A percentile compares a stretch with the other conserved stretches of the same genome.
Evolutionary conservation across 1,140 invertebrate species (phyloP).

Genomic region (Pristionchus pacificus): DNA sequence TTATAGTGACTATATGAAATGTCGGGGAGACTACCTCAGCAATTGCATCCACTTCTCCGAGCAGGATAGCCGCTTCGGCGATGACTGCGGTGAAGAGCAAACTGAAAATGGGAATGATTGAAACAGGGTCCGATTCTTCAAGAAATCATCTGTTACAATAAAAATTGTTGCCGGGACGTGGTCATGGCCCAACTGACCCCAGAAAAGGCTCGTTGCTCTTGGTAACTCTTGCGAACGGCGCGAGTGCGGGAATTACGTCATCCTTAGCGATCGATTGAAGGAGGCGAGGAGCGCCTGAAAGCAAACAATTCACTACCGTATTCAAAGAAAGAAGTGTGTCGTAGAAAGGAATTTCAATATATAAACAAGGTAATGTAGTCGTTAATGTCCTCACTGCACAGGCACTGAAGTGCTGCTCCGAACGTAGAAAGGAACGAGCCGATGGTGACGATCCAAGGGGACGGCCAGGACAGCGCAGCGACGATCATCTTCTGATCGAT

Average conservation of each 20-base stretch:
- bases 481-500: conserved; percentile 78
- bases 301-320: conserved; percentile 11
- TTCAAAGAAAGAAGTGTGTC: neutral
- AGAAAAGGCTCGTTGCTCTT: conserved; percentile 90
- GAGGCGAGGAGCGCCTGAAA: conserved; percentile 65
- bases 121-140: neutral
- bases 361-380: too few species aligned
- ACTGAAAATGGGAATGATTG: conserved; percentile 57
- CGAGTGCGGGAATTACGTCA: conserved; percentile 89
- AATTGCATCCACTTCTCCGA: conserved; percentile 64
- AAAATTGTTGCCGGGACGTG: too few species aligned
- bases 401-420: conserved; percentile 90
- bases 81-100: conserved; percentile 82
- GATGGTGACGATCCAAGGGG: conserved; percentile 93
- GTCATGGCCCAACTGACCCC: conserved; percentile 57
- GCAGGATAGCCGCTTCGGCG: conserved; percentile 87
- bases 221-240: conserved; percentile 83
- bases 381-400: conserved; percentile 73
- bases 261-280: conserved; percentile 93
- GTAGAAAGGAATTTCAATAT: too few species aligned
- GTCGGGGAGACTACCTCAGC: too few species aligned
- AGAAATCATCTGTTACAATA: neutral
- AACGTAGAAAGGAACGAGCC: conserved; percentile 94
- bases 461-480: conserved; percentile 95
- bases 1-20: too few species aligned